Percentiles rank a stretch among this genome's conserved stretches.
These are phyloP conservation scores for Aurelia sp. DNA, from an alignment of 30 jellyfish, hydroid and myxozoan genomes.

Conservation along the genomic window DNA sequence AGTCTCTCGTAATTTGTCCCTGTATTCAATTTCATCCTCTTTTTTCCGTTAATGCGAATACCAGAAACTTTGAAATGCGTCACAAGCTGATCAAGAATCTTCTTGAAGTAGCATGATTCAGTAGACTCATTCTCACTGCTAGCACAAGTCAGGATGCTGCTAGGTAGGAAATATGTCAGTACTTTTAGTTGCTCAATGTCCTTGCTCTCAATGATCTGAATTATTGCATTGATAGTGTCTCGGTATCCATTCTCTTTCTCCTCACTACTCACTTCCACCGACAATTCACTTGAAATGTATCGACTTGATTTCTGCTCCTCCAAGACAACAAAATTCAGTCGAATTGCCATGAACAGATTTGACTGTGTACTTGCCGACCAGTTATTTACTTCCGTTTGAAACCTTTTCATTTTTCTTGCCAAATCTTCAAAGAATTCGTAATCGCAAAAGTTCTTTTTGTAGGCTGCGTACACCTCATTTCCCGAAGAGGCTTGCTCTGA, in stretches of 20 bases:
- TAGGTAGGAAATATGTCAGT: slow-evolving; percentile 18
- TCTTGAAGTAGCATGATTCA: slow-evolving; percentile 26
- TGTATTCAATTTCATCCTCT: slow-evolving; percentile 6
- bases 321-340: slow-evolving; percentile 9
- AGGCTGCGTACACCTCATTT: background rate
- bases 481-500: background rate
- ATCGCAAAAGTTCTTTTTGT: slow-evolving; percentile 32
- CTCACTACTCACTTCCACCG: background rate
- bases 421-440: background rate
- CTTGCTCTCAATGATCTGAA: background rate
- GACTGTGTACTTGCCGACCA: background rate
- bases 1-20: slow-evolving; percentile 6
- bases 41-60: slow-evolving; percentile 3
- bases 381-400: background rate
- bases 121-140: background rate
- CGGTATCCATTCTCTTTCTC: slow-evolving; percentile 15
- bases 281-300: background rate
- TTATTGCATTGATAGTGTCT: slow-evolving; percentile 8
- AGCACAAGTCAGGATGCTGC: background rate
- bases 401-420: background rate
- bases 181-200: slow-evolving; percentile 14
- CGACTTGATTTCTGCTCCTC: background rate
- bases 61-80: slow-evolving; percentile 27
- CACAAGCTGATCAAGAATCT: slow-evolving; percentile 25
- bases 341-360: background rate